Percentiles rank a stretch among this genome's conserved stretches.
phyloP scores from a whole-genome alignment of 2,888 invertebrate genomes.

The Lagria hirta region DNA sequence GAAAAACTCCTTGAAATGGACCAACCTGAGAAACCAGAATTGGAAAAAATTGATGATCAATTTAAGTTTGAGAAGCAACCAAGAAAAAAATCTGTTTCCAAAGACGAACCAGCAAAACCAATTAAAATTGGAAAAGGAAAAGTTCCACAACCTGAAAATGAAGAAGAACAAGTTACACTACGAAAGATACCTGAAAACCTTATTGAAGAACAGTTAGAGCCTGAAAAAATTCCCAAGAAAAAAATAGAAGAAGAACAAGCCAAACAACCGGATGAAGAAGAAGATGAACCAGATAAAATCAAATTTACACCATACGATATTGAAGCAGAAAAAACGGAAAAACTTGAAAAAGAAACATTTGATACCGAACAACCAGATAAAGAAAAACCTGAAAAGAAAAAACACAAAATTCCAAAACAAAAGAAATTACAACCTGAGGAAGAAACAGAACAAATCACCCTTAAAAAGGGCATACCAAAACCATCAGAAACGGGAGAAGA shows the following conservation, averaged over 20 bases:
- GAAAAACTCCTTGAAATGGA: slow-evolving; percentile 54
- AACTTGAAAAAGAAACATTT: slow-evolving; percentile 45
- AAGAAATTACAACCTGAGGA: slow-evolving; percentile 48
- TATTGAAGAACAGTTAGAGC: slow-evolving; percentile 38
- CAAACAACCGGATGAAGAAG: slow-evolving; percentile 23
- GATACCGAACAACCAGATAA: slow-evolving; percentile 43
- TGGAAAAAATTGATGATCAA: slow-evolving; percentile 50
- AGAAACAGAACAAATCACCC: slow-evolving; percentile 28
- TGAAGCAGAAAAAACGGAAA: slow-evolving; percentile 48
- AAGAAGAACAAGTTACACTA: slow-evolving; percentile 44
- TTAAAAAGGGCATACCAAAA: slow-evolving; percentile 37
- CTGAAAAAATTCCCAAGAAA: slow-evolving; percentile 28
- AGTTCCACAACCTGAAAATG: slow-evolving; percentile 46
- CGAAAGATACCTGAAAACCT: slow-evolving; percentile 52
- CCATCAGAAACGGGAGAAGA: slow-evolving; percentile 44
- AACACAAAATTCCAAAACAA: slow-evolving; percentile 43
- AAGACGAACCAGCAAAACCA: slow-evolving; percentile 40
- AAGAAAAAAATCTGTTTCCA: slow-evolving; percentile 32
- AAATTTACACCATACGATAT: slow-evolving; percentile 51
- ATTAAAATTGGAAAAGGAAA: slow-evolving; percentile 50
- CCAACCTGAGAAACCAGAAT: slow-evolving; percentile 50
- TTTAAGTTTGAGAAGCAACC: slow-evolving; percentile 38
- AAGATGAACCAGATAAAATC: slow-evolving; percentile 43
- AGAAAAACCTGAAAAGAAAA: slow-evolving; percentile 43
- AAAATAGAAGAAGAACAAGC: slow-evolving; percentile 38